These are phyloP conservation scores for Cichlasoma orientale DNA, from an alignment of 2,797 vertebrate species.

Conservation along the genomic window DNA sequence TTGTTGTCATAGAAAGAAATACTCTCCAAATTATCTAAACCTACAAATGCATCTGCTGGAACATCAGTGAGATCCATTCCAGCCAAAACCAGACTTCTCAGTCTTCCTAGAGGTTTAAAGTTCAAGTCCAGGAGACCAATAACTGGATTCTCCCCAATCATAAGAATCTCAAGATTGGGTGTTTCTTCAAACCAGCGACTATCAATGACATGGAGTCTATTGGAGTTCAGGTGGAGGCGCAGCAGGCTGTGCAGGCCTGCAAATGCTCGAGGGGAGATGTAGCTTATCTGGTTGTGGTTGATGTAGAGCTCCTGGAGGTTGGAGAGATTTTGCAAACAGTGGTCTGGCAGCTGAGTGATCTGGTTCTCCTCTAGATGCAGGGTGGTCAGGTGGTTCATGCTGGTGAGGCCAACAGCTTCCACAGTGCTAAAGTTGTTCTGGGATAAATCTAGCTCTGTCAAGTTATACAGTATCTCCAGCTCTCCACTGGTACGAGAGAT, in stretches of 20 bases:
- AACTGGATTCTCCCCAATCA: constrained; percentile 99
- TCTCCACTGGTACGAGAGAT: constrained; percentile 90
- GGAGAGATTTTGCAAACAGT: constrained; percentile 91
- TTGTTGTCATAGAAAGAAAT: constrained; percentile 98
- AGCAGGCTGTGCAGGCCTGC: constrained; percentile 89
- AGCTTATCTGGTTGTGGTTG: constrained; percentile 97
- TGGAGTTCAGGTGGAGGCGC: constrained; percentile 96
- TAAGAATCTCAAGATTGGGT: constrained; percentile 96
- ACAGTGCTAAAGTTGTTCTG: constrained; percentile 97
- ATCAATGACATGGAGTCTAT: constrained; percentile 92
- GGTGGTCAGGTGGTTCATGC: constrained; percentile 93
- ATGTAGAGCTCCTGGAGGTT: constrained; percentile 98
- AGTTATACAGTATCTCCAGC: constrained; percentile 90
- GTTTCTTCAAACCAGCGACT: constrained; percentile 96
- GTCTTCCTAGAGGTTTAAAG: constrained; percentile 90
- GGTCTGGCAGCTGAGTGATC: constrained; percentile 90
- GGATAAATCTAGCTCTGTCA: constrained; percentile 96
- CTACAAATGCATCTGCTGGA: constrained; percentile 93
- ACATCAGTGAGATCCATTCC: constrained; percentile 97
- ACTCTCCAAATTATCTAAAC: constrained; percentile 95
- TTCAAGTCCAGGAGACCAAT: constrained; percentile 96
- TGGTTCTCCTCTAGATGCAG: constrained; percentile 98
- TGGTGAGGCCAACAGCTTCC: constrained; percentile 89
- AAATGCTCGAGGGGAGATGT: constrained; percentile 91
- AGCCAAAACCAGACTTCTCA: constrained; percentile 95